Percentiles rank a stretch among this genome's conserved stretches.
These are phyloP conservation scores for Halictus ligatus DNA, from an alignment of 2,888 invertebrate species.

Conservation along the genomic window DNA sequence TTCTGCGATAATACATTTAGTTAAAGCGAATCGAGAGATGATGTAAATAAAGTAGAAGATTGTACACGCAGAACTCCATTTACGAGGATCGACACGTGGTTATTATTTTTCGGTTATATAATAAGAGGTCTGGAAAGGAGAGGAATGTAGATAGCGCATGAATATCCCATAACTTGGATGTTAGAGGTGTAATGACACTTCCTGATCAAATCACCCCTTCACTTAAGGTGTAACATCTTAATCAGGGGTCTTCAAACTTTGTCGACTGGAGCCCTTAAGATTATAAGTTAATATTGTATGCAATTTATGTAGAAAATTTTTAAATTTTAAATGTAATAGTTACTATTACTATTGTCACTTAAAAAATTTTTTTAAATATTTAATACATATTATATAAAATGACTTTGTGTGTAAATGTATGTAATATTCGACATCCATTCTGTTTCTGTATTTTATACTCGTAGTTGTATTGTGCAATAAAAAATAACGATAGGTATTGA, in stretches of 20 bases:
- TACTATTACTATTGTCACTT: too few relatives aligned
- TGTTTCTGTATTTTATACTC: too few relatives aligned
- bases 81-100: background rate
- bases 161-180: conserved; percentile 2
- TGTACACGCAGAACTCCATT: background rate
- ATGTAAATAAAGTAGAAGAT: background rate
- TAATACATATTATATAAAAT: too few relatives aligned
- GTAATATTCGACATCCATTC: too few relatives aligned
- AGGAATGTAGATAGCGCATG: conserved; percentile 8
- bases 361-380: too few relatives aligned
- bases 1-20: background rate
- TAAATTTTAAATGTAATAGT: too few relatives aligned
- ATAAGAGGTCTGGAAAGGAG: conserved; percentile 12
- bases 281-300: background rate
- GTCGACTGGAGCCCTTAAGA: too few relatives aligned
- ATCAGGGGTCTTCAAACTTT: background rate
- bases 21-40: background rate
- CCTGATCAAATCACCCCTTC: background rate
- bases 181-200: background rate
- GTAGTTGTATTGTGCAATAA: too few relatives aligned
- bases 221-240: background rate
- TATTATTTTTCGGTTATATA: conserved; percentile 9
- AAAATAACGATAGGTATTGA: too few relatives aligned
- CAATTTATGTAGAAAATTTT: background rate
- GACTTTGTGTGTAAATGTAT: too few relatives aligned